Base-by-base conservation (phyloP, 2,888 invertebrate species). In the Meandrusa payeni region DNA sequence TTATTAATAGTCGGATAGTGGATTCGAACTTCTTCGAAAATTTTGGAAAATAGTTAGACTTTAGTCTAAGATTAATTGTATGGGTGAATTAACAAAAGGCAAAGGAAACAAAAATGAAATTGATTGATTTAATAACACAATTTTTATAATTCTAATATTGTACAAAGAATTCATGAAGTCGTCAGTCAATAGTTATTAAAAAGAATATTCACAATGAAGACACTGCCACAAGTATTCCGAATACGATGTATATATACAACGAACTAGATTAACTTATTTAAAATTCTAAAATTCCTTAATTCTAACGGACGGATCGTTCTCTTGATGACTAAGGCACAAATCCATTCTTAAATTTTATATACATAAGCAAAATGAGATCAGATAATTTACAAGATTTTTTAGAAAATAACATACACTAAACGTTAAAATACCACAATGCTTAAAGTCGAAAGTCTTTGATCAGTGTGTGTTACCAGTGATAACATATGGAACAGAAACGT, bases 341-440 rank as follows among this genome's bases (percentile, higher is more conserved):
- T 41, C 15, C 13, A 11, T 13, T 13, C 9, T 57, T 55, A 60
- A 61, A 62, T 68, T 69, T 67, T 79, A 81, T 81, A 66, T 77
- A 83, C 71, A 79, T 47, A 62, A 54, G 31, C 34, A 69, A 61
- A 65, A 74, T 86, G 85, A 86, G 85, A 86, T 86, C 85, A 85
- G 75, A 76, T 65, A 79, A 78, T 80, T 54, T 81, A 82, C 80
- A 82, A 73, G 68, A 59, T 58, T 60, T n/a, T n/a, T 53, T 61
- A 55, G 64, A 59, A 60, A 55, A 52, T 55, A 59, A 52, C 57
- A 56, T 41, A 44, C 45, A 15, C 34, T 38, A 52, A 41, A 48
- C 23, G 32, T 40, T 50, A n/a, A n/a, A n/a, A n/a, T n/a, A n/a
- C n/a, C n/a, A n/a, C n/a, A n/a, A n/a, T n/a, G n/a, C n/a, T n/a